A percentile compares a stretch with the other conserved stretches of the same genome.
phyloP scores from a whole-genome alignment of 2,888 invertebrate genomes.

The Dascillus cervinus region DNA sequence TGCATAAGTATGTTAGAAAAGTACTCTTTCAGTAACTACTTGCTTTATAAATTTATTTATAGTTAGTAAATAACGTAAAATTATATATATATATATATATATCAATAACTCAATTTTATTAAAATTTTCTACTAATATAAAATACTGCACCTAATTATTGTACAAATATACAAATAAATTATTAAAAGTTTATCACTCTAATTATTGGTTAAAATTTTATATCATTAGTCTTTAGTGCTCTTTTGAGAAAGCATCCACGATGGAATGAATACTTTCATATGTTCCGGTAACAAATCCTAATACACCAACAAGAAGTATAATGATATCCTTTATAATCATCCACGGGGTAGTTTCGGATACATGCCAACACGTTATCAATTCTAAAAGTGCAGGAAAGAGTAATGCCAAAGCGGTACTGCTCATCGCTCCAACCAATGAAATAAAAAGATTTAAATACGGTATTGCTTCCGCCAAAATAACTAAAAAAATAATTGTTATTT shows the following conservation, averaged over 20 bases:
- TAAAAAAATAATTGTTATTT: constrained; percentile 39
- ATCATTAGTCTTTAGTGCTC: constrained; percentile 3
- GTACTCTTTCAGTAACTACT: too few species aligned
- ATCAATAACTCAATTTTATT: too few species aligned
- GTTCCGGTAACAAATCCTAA: constrained; percentile 69
- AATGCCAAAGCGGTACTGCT: constrained; percentile 83
- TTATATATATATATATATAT: too few species aligned
- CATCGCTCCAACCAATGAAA: constrained; percentile 85
- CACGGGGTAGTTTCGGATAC: constrained; percentile 46
- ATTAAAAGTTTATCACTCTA: constrained; percentile 2
- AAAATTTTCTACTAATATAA: too few species aligned
- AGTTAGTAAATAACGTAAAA: too few species aligned
- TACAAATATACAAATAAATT: constrained; percentile 7
- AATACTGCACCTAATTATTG: constrained; percentile 4
- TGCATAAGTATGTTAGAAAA: too few species aligned
- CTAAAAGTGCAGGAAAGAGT: constrained; percentile 81
- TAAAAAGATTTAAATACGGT: constrained; percentile 78
- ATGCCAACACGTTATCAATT: constrained; percentile 63
- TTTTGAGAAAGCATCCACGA: constrained; percentile 44
- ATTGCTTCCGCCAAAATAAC: constrained; percentile 80
- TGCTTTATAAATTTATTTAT: too few species aligned
- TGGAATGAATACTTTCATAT: constrained; percentile 61
- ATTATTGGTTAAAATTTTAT: not conserved
- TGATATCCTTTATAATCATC: constrained; percentile 50
- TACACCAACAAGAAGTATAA: constrained; percentile 60